Evolutionary conservation across 2,797 vertebrate species (phyloP).

Genomic region (Malurus leucopterus): DNA sequence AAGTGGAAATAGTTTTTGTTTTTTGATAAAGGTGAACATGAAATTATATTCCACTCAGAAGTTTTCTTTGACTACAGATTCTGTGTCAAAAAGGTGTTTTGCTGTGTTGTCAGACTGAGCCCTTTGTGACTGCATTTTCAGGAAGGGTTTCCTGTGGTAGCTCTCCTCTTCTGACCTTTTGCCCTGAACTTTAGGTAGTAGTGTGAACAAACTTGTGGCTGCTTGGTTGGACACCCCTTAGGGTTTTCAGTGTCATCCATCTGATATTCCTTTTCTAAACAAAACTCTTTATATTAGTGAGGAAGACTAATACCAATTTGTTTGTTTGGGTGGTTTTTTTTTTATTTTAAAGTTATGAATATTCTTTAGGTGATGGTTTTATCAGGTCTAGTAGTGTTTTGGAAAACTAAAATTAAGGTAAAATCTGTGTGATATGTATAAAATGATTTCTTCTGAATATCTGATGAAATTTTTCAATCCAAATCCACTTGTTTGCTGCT

Average conservation of each 20-base stretch:
- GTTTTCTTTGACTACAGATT: neutral
- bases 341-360: neutral
- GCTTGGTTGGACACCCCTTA: neutral
- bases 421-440: neutral
- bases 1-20: neutral
- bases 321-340: no score
- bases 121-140: neutral
- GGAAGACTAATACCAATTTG: neutral
- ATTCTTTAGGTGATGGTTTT: neutral
- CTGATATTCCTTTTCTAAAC: neutral
- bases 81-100: neutral
- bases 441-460: neutral
- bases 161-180: neutral
- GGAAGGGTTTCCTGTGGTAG: neutral
- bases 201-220: neutral
- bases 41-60: neutral
- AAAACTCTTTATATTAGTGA: neutral
- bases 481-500: neutral
- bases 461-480: neutral
- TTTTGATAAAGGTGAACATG: neutral
- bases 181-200: neutral
- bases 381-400: neutral
- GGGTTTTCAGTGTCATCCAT: neutral
- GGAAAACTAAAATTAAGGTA: neutral
- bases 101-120: accelerated